phyloP scores from a whole-genome alignment of 2,113 vertebrate species.

The Corapipo altera region DNA sequence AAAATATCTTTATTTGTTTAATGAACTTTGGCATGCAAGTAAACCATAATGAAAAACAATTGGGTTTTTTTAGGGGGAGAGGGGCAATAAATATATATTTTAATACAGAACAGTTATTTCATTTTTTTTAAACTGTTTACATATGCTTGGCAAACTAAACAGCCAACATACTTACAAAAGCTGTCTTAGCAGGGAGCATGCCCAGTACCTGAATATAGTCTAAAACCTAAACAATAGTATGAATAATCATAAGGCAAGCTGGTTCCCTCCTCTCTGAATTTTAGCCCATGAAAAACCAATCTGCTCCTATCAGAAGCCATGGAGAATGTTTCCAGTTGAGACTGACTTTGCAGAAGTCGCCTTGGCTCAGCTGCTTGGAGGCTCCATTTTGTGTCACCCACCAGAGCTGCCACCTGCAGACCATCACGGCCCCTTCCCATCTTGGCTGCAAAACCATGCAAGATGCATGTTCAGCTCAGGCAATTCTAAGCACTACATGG shows the following conservation, averaged over 20 bases:
- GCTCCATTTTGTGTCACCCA: background rate
- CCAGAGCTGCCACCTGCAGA: conserved; percentile 7
- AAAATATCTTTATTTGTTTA: conserved; percentile 60
- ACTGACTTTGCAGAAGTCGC: background rate
- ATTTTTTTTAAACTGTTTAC: conserved; percentile 69
- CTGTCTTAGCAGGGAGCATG: background rate
- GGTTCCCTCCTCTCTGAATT: background rate
- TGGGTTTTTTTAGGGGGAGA: background rate
- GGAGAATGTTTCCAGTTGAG: background rate
- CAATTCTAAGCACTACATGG: background rate
- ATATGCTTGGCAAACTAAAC: conserved; percentile 58
- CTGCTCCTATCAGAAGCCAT: background rate
- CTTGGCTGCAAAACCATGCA: background rate
- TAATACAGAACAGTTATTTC: conserved; percentile 69
- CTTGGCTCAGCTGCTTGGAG: background rate
- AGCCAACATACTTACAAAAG: background rate
- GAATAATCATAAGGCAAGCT: conserved; percentile 17
- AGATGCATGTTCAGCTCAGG: background rate
- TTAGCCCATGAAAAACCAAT: conserved; percentile 20
- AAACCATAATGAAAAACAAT: conserved; percentile 67
- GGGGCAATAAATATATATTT: conserved; percentile 45
- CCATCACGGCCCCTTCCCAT: fast-evolving
- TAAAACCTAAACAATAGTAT: background rate
- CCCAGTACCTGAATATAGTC: background rate
- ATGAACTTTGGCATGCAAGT: conserved; percentile 63